Percentiles rank a stretch among this genome's conserved stretches.
These are phyloP conservation scores for Gasterosteus aculeatus DNA, from an alignment of 2,113 vertebrate genomes.

Conservation along the genomic window DNA sequence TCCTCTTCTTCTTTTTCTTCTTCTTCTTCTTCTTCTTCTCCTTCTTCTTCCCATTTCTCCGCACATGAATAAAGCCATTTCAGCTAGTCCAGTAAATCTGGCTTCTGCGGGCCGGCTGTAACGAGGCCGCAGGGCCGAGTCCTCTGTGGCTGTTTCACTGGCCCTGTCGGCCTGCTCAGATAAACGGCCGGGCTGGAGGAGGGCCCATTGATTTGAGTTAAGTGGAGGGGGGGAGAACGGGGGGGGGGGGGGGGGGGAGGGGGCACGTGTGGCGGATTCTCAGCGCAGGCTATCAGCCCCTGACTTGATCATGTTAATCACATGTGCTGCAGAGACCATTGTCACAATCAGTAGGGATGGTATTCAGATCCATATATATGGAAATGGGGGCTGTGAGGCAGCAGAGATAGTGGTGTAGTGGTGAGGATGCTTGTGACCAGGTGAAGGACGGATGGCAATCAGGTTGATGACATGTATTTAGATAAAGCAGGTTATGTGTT, in stretches of 20 bases:
- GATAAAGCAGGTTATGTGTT: constrained; percentile 7
- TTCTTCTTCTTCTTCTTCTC: constrained; percentile 13
- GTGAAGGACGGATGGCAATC: constrained; percentile 54
- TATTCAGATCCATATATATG: constrained; percentile 74
- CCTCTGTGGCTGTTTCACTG: constrained; percentile 68
- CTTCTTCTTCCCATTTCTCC: constrained; percentile 33
- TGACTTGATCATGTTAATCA: constrained; percentile 73
- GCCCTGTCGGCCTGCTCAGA: constrained; percentile 64
- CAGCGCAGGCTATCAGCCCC: constrained; percentile 56
- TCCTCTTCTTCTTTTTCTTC: constrained; percentile 18
- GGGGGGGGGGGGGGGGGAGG: constrained; percentile 8
- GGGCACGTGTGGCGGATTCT: constrained; percentile 45
- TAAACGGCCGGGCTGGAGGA: constrained; percentile 73
- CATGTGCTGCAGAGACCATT: constrained; percentile 55
- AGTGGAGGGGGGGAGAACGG: constrained; percentile 58
- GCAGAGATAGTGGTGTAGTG: background rate
- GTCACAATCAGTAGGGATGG: constrained; percentile 59
- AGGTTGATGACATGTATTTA: constrained; percentile 14
- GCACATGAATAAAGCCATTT: constrained; percentile 66
- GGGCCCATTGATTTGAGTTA: constrained; percentile 78
- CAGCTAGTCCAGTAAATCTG: constrained; percentile 69
- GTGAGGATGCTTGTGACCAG: constrained; percentile 16
- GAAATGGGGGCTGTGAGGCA: constrained; percentile 54
- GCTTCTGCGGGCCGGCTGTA: constrained; percentile 49
- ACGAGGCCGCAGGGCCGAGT: constrained; percentile 59